A percentile compares a stretch with the other conserved stretches of the same genome.
Evolutionary conservation across 2,888 invertebrate species (phyloP).

Genomic region (Erannis defoliaria): DNA sequence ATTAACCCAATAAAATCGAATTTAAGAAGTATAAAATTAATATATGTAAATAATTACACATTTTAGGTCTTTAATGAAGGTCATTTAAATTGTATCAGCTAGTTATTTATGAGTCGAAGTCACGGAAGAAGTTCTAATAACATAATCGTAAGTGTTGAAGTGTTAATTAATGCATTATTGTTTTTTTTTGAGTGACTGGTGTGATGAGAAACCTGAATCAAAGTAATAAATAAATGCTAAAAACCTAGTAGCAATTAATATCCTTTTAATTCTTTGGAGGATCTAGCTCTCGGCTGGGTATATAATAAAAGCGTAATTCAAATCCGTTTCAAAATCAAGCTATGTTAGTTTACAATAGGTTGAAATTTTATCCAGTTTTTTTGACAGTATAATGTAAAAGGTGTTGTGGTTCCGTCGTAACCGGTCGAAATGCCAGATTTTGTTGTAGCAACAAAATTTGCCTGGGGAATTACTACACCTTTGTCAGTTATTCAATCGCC

Average conservation of each 20-base stretch:
- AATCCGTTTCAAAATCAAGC: slow-evolving; percentile 5
- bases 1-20: slow-evolving; percentile 42
- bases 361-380: too few relatives aligned
- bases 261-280: too few relatives aligned
- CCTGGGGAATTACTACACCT: too few relatives aligned
- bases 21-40: slow-evolving; percentile 36
- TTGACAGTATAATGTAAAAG: too few relatives aligned
- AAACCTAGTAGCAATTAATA: slow-evolving; percentile 8
- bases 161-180: slow-evolving; percentile 33
- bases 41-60: slow-evolving; percentile 42
- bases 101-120: slow-evolving; percentile 34
- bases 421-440: too few relatives aligned
- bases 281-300: too few relatives aligned
- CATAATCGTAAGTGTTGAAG: slow-evolving; percentile 33
- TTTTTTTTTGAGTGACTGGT: slow-evolving; percentile 16
- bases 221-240: slow-evolving; percentile 9
- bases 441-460: too few relatives aligned
- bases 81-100: slow-evolving; percentile 46
- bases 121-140: slow-evolving; percentile 36
- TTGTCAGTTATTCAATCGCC: too few relatives aligned
- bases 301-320: too few relatives aligned
- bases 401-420: too few relatives aligned
- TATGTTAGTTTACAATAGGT: neutral
- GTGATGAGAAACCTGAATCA: neutral
- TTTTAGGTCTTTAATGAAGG: slow-evolving; percentile 41